These are phyloP conservation scores for Plectrocnemia conspersa DNA, from an alignment of 1,140 invertebrate genomes.

Conservation along the genomic window DNA sequence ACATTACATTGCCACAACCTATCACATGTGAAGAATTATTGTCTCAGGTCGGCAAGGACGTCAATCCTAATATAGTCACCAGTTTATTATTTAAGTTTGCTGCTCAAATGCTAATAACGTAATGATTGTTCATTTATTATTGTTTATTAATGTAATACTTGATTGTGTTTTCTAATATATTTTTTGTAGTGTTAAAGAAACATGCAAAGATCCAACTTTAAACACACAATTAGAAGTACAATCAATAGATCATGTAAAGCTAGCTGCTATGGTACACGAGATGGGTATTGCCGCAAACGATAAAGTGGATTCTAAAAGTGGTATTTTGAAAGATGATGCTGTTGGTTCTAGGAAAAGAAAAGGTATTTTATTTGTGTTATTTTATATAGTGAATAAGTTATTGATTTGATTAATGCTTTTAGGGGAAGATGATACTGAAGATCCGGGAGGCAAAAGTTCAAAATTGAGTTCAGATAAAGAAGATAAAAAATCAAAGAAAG, in stretches of 20 bases:
- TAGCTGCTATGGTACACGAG: slow-evolving; percentile 64
- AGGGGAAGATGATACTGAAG: slow-evolving; percentile 46
- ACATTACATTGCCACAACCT: slow-evolving; percentile 72
- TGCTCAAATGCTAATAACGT: slow-evolving; percentile 78
- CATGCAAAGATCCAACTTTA: slow-evolving; percentile 19
- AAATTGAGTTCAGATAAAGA: slow-evolving; percentile 38
- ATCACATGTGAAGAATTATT: slow-evolving; percentile 67
- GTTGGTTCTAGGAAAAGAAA: slow-evolving; percentile 41
- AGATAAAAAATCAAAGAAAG: slow-evolving; percentile 43
- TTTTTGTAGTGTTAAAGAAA: slow-evolving; percentile 27
- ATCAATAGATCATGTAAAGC: slow-evolving; percentile 65
- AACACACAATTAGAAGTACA: slow-evolving; percentile 57
- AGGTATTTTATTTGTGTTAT: slow-evolving; percentile 38
- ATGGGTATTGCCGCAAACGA: slow-evolving; percentile 44
- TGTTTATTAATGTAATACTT: slow-evolving; percentile 16
- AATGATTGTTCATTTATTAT: slow-evolving; percentile 17
- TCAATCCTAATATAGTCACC: slow-evolving; percentile 12
- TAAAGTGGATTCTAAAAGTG: slow-evolving; percentile 34
- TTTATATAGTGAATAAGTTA: neutral
- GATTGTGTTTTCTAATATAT: neutral
- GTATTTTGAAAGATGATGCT: slow-evolving; percentile 38
- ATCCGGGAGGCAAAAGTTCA: slow-evolving; percentile 30
- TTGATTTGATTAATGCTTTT: slow-evolving; percentile 8
- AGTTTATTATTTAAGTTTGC: slow-evolving; percentile 79
- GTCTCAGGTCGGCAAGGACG: slow-evolving; percentile 50